Base-by-base conservation (phyloP, 2,888 invertebrate species). In the Thymelicus lineola region DNA sequence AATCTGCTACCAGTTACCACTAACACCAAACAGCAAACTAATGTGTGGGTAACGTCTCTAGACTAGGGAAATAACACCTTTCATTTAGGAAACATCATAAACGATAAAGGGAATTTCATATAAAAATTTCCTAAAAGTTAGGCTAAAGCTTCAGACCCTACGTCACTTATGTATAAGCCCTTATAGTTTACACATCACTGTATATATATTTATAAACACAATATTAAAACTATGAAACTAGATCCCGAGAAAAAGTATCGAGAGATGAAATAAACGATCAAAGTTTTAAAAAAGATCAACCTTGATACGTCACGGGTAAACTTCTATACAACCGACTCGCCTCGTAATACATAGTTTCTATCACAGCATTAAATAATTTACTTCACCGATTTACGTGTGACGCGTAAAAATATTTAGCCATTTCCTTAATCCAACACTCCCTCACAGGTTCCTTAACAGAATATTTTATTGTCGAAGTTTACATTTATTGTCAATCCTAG, bases 11-110 rank as follows among this genome's bases (percentile, higher is more conserved):
- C 88, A 88, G 91, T 81, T 67, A 76, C 86, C 88, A 88, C 91
- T 79, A 84, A 93, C 92, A 93, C 79, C 91, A 88, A 93, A 92
- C 92, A 90, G 88, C 87, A 91, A 92, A 91, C 85, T 85, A 92
- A 90, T 83, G 76, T 80, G 80, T 79, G 77, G 74, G 72, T 73
- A 71, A 66, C 58, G 71, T 76, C 75, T 75, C 73, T 74, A 74
- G 62, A 77, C 75, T 73, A 83, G 79, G 71, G 72, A 81, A 80
- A 77, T 74, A 75, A 75, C 75, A 80, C 35, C 58, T n/a, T 50
- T 58, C 17, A 53, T 53, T 53, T 53, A 10, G 53, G 20, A 53
- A 53, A 53, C 5, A 20, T 53, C 10, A 53, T 17, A 53, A 53
- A 53, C 10, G 12, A 53, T 58, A 79, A 77, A 76, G 75, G 77